Evolutionary conservation across 2,113 vertebrate species (phyloP).

Genomic region (Colaptes auratus): DNA sequence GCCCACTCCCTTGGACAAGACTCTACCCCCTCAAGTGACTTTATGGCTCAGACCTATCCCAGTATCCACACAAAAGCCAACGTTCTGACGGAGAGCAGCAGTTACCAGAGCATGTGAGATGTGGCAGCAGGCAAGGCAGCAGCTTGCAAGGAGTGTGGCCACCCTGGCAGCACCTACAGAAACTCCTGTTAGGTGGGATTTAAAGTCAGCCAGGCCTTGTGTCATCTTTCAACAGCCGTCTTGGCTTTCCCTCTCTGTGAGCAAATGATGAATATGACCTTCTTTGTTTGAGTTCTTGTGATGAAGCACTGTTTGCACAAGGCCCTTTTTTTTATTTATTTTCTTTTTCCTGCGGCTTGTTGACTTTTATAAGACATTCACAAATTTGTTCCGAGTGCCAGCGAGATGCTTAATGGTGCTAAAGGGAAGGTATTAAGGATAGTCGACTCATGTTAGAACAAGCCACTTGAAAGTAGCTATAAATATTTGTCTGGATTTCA

Average conservation of each 20-base stretch:
- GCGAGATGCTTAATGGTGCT: constrained; percentile 68
- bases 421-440: constrained; percentile 69
- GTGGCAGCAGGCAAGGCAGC: constrained; percentile 16
- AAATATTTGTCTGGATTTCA: constrained; percentile 77
- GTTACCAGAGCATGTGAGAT: not conserved
- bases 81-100: not conserved
- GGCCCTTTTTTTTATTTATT: constrained; percentile 56
- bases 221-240: constrained; percentile 33
- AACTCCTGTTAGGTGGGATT: constrained; percentile 34
- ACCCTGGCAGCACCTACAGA: constrained; percentile 55
- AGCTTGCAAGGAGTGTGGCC: constrained; percentile 47
- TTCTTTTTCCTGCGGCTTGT: constrained; percentile 63
- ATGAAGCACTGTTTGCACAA: constrained; percentile 67
- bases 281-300: constrained; percentile 73
- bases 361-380: constrained; percentile 77
- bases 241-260: constrained; percentile 7
- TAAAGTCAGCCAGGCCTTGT: constrained; percentile 37
- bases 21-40: not conserved
- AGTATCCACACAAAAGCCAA: not conserved
- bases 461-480: constrained; percentile 69
- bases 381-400: constrained; percentile 73
- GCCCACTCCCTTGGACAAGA: not conserved
- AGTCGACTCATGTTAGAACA: constrained; percentile 69
- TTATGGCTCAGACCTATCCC: not conserved
- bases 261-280: constrained; percentile 51